These are phyloP conservation scores for Penaeus indicus DNA, from an alignment of 1,140 invertebrate species.

Conservation along the genomic window DNA sequence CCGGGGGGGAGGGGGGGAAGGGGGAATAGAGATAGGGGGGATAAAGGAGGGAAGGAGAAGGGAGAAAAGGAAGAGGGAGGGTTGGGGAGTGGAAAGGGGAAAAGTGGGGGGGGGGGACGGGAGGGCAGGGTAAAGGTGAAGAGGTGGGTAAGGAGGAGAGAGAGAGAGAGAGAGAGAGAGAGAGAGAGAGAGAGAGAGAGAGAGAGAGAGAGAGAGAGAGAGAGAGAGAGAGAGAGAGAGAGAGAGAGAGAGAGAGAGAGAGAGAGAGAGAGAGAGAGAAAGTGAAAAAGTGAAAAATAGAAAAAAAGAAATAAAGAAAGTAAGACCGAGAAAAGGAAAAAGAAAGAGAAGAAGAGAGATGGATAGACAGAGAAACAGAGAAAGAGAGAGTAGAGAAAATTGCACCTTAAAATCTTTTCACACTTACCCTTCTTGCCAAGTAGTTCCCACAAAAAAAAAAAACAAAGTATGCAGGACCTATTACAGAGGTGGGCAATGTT, in stretches of 20 bases:
- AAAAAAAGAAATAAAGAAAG: not conserved
- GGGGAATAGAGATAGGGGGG: no score
- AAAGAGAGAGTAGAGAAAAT: not conserved
- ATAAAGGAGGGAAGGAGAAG: no score
- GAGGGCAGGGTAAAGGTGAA: not conserved
- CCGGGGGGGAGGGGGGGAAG: no score
- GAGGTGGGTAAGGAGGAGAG: not conserved
- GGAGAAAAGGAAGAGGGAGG: no score
- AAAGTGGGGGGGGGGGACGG: not conserved
- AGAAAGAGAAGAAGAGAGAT: not conserved
- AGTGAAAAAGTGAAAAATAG: not conserved
- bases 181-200: not conserved
- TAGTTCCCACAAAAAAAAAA: no score
- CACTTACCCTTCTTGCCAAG: no score
- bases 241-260: not conserved
- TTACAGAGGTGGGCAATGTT: no score
- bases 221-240: not conserved
- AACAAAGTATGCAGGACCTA: no score
- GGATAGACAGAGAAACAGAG: no score
- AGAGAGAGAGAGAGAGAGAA: not conserved
- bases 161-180: not conserved
- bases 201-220: not conserved
- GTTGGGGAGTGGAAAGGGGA: not conserved
- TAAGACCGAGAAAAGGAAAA: no score
- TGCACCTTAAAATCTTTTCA: no score